These are phyloP conservation scores for Rhinolophus sinicus DNA, from an alignment of 2,113 vertebrate genomes.

Conservation along the genomic window DNA sequence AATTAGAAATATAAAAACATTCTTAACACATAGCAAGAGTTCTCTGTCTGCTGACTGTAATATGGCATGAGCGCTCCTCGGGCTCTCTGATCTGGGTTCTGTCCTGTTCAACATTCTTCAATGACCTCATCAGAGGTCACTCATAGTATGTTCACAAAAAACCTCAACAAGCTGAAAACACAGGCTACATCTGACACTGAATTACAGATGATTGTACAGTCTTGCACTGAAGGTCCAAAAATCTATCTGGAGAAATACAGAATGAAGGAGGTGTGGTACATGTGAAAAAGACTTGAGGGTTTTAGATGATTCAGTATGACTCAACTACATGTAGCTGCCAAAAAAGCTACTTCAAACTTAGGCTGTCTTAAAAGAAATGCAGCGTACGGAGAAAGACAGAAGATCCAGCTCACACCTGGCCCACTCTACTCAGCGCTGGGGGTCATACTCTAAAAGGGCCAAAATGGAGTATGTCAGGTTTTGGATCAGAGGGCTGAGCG, in stretches of 20 bases:
- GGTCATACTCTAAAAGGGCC: not conserved
- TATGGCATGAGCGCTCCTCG: not conserved
- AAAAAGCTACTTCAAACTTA: not conserved
- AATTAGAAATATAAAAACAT: not conserved
- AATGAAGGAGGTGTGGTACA: not conserved
- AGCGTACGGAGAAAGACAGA: not conserved
- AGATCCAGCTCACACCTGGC: not conserved
- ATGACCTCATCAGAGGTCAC: not conserved
- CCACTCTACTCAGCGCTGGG: not conserved
- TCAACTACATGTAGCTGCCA: not conserved
- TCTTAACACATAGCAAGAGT: slow-evolving; percentile 3
- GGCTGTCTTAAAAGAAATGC: not conserved
- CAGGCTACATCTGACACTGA: not conserved
- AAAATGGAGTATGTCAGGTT: not conserved
- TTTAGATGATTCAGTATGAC: not conserved
- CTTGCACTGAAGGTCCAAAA: not conserved
- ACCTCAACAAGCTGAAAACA: not conserved
- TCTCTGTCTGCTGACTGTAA: not conserved
- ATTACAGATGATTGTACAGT: not conserved
- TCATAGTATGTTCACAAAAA: not conserved
- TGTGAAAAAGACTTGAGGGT: not conserved
- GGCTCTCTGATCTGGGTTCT: not conserved
- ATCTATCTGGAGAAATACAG: not conserved
- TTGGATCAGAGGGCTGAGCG: not conserved
- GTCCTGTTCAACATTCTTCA: slow-evolving; percentile 6